These are phyloP conservation scores for Syngnathus floridae DNA, from an alignment of 2,113 vertebrate species.

Conservation along the genomic window DNA sequence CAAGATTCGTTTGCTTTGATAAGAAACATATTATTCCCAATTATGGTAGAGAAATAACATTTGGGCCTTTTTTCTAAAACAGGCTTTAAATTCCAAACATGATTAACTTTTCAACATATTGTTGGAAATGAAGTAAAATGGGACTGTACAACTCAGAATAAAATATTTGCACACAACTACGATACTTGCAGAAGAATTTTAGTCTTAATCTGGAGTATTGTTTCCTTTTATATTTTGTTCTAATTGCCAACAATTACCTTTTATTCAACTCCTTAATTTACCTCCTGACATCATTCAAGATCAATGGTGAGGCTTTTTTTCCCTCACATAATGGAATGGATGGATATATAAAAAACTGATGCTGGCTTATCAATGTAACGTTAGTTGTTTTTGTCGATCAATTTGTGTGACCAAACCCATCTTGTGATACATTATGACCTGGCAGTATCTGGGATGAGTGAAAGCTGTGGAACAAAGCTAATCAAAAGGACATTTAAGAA, in stretches of 20 bases:
- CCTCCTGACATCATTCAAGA: not conserved
- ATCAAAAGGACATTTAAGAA: conserved; percentile 2
- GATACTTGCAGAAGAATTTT: not conserved
- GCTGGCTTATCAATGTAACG: not conserved
- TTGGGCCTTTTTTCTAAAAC: conserved; percentile 20
- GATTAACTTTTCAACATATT: conserved; percentile 1
- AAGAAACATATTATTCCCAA: conserved; percentile 46
- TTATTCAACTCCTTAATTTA: not conserved
- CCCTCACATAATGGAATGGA: no score
- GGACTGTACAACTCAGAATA: no score
- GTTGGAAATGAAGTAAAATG: conserved; percentile 2
- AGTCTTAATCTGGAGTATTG: no score
- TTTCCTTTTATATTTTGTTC: not conserved
- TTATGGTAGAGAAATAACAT: conserved; percentile 30
- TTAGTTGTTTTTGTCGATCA: not conserved
- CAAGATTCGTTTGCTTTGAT: conserved; percentile 51
- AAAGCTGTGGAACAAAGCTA: conserved; percentile 35
- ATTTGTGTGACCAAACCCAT: conserved; percentile 27
- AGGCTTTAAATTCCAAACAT: conserved; percentile 19
- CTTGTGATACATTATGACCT: conserved; percentile 29
- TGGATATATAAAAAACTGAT: not conserved
- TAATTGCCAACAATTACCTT: not conserved
- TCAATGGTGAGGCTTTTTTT: not conserved
- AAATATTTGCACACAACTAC: not conserved
- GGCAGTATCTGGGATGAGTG: conserved; percentile 31